phyloP scores from a whole-genome alignment of 2,888 invertebrate species.

The Antitype chi region DNA sequence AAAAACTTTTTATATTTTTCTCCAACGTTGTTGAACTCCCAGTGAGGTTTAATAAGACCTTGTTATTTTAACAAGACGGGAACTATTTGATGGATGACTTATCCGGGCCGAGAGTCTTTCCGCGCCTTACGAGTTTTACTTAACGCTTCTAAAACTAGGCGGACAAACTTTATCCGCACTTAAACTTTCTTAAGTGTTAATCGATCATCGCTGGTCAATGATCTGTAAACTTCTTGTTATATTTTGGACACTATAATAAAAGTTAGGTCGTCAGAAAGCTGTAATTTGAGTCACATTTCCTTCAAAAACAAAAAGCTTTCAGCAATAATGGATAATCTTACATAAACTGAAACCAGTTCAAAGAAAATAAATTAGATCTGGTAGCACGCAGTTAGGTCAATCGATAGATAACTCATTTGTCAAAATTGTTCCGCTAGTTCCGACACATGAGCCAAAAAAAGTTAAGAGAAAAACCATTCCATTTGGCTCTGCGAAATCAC shows the following conservation, averaged over 20 bases:
- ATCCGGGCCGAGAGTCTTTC: slow-evolving; percentile 77
- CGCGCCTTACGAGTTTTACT: slow-evolving; percentile 80
- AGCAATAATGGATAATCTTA: not conserved
- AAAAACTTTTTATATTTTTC: slow-evolving; percentile 58
- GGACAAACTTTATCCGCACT: slow-evolving; percentile 83
- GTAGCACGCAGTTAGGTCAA: slow-evolving; percentile 31
- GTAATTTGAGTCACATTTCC: not conserved
- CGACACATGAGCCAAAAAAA: slow-evolving; percentile 31
- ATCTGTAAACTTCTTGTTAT: slow-evolving; percentile 74
- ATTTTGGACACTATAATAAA: slow-evolving; percentile 37
- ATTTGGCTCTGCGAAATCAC: slow-evolving; percentile 35
- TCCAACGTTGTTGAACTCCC: slow-evolving; percentile 52
- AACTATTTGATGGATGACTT: slow-evolving; percentile 86
- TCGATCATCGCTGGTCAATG: slow-evolving; percentile 84
- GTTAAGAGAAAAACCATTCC: slow-evolving; percentile 7
- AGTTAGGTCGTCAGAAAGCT: not conserved
- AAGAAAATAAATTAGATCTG: slow-evolving; percentile 21
- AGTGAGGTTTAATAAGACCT: slow-evolving; percentile 70
- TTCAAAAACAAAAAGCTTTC: slow-evolving; percentile 14
- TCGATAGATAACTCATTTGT: slow-evolving; percentile 53
- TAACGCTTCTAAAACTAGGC: slow-evolving; percentile 79
- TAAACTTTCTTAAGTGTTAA: slow-evolving; percentile 81
- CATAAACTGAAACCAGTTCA: slow-evolving; percentile 9
- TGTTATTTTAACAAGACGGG: slow-evolving; percentile 75
- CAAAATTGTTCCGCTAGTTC: slow-evolving; percentile 30